Base-by-base conservation (phyloP, 2,797 vertebrate species). In the Acrossocheilus wenchowensis region DNA sequence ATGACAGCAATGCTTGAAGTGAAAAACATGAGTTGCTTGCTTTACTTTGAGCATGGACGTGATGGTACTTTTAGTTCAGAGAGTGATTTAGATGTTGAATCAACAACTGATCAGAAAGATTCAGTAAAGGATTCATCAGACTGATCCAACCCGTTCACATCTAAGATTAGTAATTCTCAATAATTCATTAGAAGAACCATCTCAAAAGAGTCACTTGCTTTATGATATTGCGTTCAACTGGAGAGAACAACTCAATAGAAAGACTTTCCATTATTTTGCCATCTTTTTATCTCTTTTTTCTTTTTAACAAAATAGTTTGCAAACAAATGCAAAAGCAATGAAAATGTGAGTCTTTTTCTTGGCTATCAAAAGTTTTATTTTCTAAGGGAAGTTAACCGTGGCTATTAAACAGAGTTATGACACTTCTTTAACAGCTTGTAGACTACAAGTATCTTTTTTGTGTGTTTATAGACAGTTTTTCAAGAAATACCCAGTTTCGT, bases 401-500 rank as follows among this genome's bases (percentile, higher is more conserved):
- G 34, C 68, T 39, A 73, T 23, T 48, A 48, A 74, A 74, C 43
- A 9, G n/a, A 26, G 14, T 50, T 19, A 50, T 6, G 26, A 9
- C n/a, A 26, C 41, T 73, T 73, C 41, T 73, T 45, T 73, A 41
- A 41, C 10, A 36, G 34, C 66, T 17, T 72, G n/a, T 9, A 34
- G 2, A 21, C 5, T 36, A 34, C 11, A 10, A 23, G 9, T 52
- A 6, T 73, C 45, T 57, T 21, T 26, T 26, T 8, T 36, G 2
- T 36, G 30, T 78, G 2, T 64, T 41, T 34, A 21, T 15, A 81
- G 84, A 86, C 21, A 81, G 57, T 66, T 86, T 86, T 23, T 72
- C 78, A 7, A 73, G 50, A 12, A 86, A 86, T 75, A 69, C 84
- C 1, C 84, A 86, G 43, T 86, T 36, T 23, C 78, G 21, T 34